Evolutionary conservation across 2,888 invertebrate genomes (phyloP).

Genomic region (Clostera curtula): DNA sequence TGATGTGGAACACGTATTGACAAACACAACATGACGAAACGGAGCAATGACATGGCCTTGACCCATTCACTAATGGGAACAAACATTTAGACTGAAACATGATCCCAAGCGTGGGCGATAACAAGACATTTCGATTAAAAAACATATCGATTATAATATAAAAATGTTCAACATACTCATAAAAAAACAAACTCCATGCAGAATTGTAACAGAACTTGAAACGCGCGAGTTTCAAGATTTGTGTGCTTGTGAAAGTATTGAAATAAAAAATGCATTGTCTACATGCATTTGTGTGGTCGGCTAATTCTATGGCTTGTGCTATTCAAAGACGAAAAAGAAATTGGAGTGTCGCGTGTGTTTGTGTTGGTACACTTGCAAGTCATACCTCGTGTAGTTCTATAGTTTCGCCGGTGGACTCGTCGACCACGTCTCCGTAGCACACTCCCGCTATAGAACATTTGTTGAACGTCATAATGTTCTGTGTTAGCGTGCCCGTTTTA

Average conservation of each 20-base stretch:
- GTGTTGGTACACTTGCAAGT: background rate
- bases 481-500: slow-evolving; percentile 98
- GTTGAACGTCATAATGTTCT: slow-evolving; percentile 99
- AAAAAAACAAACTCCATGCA: slow-evolving; percentile 42
- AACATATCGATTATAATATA: slow-evolving; percentile 20
- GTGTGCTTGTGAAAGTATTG: slow-evolving; percentile 21
- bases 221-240: slow-evolving; percentile 31
- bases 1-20: slow-evolving; percentile 21
- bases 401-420: slow-evolving; percentile 89
- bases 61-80: slow-evolving; percentile 41
- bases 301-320: slow-evolving; percentile 31
- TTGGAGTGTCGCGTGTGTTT: slow-evolving; percentile 6
- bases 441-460: slow-evolving; percentile 97
- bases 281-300: slow-evolving; percentile 20
- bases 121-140: slow-evolving; percentile 33
- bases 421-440: slow-evolving; percentile 93
- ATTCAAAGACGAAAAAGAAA: slow-evolving; percentile 12
- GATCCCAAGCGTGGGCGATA: slow-evolving; percentile 38
- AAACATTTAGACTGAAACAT: slow-evolving; percentile 43
- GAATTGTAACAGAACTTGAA: slow-evolving; percentile 27
- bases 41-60: slow-evolving; percentile 12
- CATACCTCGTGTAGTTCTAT: slow-evolving; percentile 90
- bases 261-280: slow-evolving; percentile 21
- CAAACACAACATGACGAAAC: slow-evolving; percentile 17
- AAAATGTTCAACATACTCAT: slow-evolving; percentile 18